These are phyloP conservation scores for Axis porcinus DNA, from an alignment of 2,113 vertebrate genomes.

Conservation along the genomic window DNA sequence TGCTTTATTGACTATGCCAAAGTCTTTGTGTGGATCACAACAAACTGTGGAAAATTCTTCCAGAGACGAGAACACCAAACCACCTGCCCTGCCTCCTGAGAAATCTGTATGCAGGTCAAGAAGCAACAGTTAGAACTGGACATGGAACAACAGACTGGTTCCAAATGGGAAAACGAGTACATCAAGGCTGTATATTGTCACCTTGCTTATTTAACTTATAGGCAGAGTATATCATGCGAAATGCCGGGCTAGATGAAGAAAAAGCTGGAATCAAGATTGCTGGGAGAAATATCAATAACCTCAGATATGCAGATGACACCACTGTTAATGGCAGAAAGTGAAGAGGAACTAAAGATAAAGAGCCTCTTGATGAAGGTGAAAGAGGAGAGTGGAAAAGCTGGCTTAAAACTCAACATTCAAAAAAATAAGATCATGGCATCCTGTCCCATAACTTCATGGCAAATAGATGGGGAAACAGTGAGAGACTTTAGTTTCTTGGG, in stretches of 20 bases:
- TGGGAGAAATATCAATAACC: not conserved
- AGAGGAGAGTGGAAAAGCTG: not conserved
- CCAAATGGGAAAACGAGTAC: not conserved
- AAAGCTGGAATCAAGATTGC: not conserved
- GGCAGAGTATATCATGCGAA: not conserved
- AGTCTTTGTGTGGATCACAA: not conserved
- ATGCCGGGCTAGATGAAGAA: not conserved
- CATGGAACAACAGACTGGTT: not conserved
- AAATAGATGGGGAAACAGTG: not conserved
- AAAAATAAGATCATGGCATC: not conserved
- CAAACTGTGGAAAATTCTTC: not conserved
- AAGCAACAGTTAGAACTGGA: not conserved
- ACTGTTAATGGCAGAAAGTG: not conserved
- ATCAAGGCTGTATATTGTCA: not conserved
- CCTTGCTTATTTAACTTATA: not conserved
- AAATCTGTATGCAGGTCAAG: not conserved
- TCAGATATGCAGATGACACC: not conserved
- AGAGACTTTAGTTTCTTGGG: not conserved
- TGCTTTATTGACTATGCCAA: not conserved
- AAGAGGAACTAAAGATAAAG: not conserved
- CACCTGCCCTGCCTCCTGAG: not conserved
- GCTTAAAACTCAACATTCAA: not conserved
- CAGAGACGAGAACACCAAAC: not conserved
- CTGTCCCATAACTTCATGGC: not conserved
- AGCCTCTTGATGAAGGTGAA: not conserved